Conservation (phyloP, 1,140 invertebrate species). For the Drosophila varians region DNA sequence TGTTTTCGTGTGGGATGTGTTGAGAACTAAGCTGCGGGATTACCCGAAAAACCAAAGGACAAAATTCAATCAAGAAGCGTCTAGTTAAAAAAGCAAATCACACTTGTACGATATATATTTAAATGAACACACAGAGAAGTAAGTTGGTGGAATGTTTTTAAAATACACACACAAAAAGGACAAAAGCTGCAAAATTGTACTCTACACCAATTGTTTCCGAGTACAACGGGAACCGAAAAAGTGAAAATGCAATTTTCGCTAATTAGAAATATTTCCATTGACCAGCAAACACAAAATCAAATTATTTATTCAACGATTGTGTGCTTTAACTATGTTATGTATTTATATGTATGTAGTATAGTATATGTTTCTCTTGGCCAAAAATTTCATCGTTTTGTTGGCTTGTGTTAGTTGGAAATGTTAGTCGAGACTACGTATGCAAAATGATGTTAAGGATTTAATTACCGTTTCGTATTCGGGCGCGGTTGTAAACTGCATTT, state of each 20-base stretch:
- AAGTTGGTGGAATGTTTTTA: slow-evolving; percentile 7
- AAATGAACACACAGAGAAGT: slow-evolving; percentile 14
- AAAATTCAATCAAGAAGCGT: slow-evolving; percentile 43
- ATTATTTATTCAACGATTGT: slow-evolving; percentile 57
- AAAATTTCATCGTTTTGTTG: neutral
- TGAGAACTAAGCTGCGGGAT: slow-evolving; percentile 40
- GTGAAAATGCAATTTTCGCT: slow-evolving; percentile 68
- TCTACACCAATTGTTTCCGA: slow-evolving; percentile 50
- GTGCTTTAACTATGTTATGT: too few relatives aligned
- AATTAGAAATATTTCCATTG: slow-evolving; percentile 76
- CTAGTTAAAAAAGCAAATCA: slow-evolving; percentile 51
- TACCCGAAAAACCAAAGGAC: slow-evolving; percentile 41
- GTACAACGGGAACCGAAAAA: slow-evolving; percentile 27
- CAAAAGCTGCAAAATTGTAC: slow-evolving; percentile 41
- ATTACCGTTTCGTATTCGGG: slow-evolving; percentile 84
- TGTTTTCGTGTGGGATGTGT: slow-evolving; percentile 32
- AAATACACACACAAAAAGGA: slow-evolving; percentile 16
- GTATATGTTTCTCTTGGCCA: slow-evolving; percentile 58
- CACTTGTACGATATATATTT: slow-evolving; percentile 2
- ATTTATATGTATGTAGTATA: too few relatives aligned
- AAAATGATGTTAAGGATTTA: slow-evolving; percentile 66
- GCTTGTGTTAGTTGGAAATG: slow-evolving; percentile 26
- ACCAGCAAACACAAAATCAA: slow-evolving; percentile 65
- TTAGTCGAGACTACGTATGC: slow-evolving; percentile 29
- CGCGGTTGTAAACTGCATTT: slow-evolving; percentile 81